phyloP scores from a whole-genome alignment of 2,888 invertebrate species.

The Gerosis bhagava region DNA sequence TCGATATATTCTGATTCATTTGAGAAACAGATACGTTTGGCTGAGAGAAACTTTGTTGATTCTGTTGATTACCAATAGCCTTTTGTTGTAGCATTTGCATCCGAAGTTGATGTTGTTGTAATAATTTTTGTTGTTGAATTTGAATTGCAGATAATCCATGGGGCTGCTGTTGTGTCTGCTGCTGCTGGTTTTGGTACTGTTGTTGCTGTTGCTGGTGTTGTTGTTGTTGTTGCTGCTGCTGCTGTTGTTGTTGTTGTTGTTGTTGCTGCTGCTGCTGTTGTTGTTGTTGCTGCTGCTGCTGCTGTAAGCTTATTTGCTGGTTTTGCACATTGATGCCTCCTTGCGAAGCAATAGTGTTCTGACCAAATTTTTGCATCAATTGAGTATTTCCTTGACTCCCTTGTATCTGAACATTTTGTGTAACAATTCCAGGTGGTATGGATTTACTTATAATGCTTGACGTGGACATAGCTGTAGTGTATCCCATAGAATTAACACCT shows the following conservation, averaged over 20 bases:
- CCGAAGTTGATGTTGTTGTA: slow-evolving; percentile 82
- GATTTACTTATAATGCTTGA: slow-evolving; percentile 68
- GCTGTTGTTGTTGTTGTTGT: slow-evolving; percentile 38
- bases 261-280: slow-evolving; percentile 41
- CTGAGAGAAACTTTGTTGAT: slow-evolving; percentile 61
- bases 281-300: slow-evolving; percentile 36
- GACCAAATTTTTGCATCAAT: slow-evolving; percentile 68
- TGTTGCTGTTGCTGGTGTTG: slow-evolving; percentile 39
- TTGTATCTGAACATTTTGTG: slow-evolving; percentile 73
- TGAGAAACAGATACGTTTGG: slow-evolving; percentile 67
- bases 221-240: slow-evolving; percentile 39
- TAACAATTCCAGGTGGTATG: slow-evolving; percentile 66
- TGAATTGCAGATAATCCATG: slow-evolving; percentile 75
- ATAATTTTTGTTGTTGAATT: slow-evolving; percentile 78
- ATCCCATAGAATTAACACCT: slow-evolving; percentile 67
- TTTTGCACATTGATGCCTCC: slow-evolving; percentile 56
- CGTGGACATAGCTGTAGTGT: slow-evolving; percentile 61
- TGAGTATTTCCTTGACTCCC: slow-evolving; percentile 62
- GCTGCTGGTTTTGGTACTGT: slow-evolving; percentile 45
- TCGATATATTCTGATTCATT: slow-evolving; percentile 68
- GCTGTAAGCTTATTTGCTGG: slow-evolving; percentile 57
- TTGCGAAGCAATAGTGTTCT: slow-evolving; percentile 61
- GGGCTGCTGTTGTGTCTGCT: slow-evolving; percentile 58
- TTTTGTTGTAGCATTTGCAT: slow-evolving; percentile 71
- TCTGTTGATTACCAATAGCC: slow-evolving; percentile 37